These are phyloP conservation scores for Idris sp. DNA, from an alignment of 1,140 invertebrate species.

Conservation along the genomic window DNA sequence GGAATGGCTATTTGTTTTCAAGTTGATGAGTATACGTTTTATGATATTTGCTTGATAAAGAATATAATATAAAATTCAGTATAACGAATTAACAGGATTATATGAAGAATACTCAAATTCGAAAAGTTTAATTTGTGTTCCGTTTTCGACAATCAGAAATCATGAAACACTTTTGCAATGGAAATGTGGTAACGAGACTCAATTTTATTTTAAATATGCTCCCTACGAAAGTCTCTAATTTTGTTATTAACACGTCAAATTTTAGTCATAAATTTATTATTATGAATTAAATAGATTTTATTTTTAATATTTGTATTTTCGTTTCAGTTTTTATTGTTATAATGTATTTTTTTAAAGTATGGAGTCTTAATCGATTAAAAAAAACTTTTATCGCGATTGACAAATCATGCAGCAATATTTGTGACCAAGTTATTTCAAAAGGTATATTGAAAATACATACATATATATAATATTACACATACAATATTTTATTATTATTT, in stretches of 20 bases:
- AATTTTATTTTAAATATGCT: slow-evolving; percentile 18
- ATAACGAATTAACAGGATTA: slow-evolving; percentile 23
- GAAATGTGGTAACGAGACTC: slow-evolving; percentile 1
- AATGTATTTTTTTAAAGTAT: no score
- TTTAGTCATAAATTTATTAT: no score
- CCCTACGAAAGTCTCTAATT: slow-evolving; percentile 31
- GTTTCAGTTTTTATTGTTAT: no score
- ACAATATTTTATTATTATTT: no score
- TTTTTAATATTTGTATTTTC: neutral
- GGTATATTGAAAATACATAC: no score
- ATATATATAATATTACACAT: no score
- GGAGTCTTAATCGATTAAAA: no score
- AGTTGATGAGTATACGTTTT: slow-evolving; percentile 17
- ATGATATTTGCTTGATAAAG: slow-evolving; percentile 14
- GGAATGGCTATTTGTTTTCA: slow-evolving; percentile 12
- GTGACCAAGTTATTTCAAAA: no score
- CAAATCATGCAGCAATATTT: no score
- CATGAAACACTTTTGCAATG: slow-evolving; percentile 21
- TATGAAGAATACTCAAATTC: slow-evolving; percentile 12
- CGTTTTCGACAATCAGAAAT: slow-evolving; percentile 17
- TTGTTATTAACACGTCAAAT: no score
- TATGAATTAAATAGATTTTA: no score
- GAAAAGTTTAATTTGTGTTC: slow-evolving; percentile 4
- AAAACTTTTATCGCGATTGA: no score
- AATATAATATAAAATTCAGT: slow-evolving; percentile 24